Percentiles rank a stretch among this genome's conserved stretches.
These are phyloP conservation scores for Papilio gigon DNA, from an alignment of 2,888 invertebrate genomes.

Conservation along the genomic window DNA sequence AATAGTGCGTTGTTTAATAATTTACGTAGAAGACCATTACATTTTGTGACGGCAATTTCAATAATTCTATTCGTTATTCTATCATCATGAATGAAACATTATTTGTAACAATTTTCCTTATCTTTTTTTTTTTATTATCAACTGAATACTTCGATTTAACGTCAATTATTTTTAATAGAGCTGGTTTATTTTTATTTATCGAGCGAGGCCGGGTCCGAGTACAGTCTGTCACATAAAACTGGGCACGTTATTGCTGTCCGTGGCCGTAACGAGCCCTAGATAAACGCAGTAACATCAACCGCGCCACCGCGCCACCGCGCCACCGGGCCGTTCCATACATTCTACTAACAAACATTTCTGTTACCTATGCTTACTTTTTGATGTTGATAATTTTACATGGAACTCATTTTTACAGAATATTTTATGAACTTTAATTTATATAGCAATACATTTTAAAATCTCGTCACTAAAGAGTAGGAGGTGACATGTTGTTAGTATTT, in stretches of 20 bases:
- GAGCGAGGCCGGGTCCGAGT: slow-evolving; percentile 27
- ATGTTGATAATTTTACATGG: neutral
- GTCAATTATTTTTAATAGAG: slow-evolving; percentile 10
- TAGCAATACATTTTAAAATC: neutral
- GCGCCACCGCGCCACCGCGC: slow-evolving; percentile 30
- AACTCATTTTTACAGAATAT: neutral
- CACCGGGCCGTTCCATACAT: neutral
- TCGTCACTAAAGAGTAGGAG: neutral
- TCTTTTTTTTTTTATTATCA: neutral
- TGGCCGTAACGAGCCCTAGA: slow-evolving; percentile 42
- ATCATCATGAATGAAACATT: no score
- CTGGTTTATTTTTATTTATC: slow-evolving; percentile 18
- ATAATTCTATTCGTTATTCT: no score
- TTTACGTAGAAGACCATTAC: no score
- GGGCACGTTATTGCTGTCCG: slow-evolving; percentile 44
- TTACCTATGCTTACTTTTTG: slow-evolving; percentile 3
- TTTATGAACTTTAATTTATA: neutral
- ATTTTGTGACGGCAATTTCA: no score
- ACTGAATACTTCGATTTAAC: neutral
- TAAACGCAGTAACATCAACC: slow-evolving; percentile 38
- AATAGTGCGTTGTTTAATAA: no score
- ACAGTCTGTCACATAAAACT: slow-evolving; percentile 45
- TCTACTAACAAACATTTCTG: slow-evolving; percentile 13
- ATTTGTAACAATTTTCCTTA: no score
- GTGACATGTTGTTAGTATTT: neutral